Conservation (phyloP, 2,888 invertebrate species). For the Melanophora roralis region DNA sequence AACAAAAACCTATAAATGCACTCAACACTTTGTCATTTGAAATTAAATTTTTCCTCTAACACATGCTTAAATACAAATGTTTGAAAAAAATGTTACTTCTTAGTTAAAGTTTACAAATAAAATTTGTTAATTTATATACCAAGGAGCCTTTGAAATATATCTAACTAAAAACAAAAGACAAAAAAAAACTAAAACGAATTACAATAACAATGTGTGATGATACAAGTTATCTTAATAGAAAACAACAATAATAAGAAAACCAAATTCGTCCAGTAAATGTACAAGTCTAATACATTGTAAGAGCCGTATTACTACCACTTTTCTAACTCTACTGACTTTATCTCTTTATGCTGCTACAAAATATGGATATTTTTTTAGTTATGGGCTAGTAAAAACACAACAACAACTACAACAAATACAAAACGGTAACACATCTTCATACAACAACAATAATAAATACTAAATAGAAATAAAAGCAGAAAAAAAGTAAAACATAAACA, state of each 20-base stretch:
- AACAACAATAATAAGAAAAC: not conserved
- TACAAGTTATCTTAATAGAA: constrained; percentile 48
- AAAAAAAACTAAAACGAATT: not conserved
- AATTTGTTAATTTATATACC: constrained; percentile 45
- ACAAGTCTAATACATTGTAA: not conserved
- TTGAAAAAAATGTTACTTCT: not conserved
- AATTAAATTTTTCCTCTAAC: not conserved
- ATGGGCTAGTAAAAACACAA: constrained; percentile 30
- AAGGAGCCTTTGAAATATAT: constrained; percentile 26
- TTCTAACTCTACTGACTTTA: not conserved
- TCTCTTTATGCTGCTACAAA: constrained; percentile 15
- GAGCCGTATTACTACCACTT: not conserved
- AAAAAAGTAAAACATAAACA: constrained; percentile 37
- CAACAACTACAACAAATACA: not conserved
- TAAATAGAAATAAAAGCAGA: constrained; percentile 14
- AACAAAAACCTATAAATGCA: constrained; percentile 30
- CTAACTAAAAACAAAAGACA: not conserved
- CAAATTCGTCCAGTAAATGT: constrained; percentile 4
- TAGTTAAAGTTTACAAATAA: constrained; percentile 8
- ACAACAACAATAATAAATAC: not conserved
- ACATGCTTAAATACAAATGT: not conserved
- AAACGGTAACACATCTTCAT: constrained; percentile 54
- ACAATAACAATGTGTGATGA: constrained; percentile 40
- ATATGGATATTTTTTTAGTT: constrained; percentile 42
- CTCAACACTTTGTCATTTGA: constrained; percentile 45